Conservation (phyloP, 2,797 vertebrate species). For the Forpus xanthops region DNA sequence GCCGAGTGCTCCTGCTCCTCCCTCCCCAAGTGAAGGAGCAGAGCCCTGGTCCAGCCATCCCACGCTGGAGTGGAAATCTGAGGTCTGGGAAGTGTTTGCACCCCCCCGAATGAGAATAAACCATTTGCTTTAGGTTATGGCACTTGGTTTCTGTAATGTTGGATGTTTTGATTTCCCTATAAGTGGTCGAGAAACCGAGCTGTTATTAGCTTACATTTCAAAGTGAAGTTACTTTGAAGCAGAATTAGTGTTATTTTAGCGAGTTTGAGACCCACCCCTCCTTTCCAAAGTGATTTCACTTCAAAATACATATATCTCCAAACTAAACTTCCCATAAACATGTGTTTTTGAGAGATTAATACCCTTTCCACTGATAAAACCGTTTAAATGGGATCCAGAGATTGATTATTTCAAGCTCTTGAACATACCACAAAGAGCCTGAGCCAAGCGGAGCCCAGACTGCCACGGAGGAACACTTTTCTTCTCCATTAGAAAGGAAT, state of each 20-base stretch:
- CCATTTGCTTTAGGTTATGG: neutral
- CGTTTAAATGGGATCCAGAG: slow-evolving; percentile 23
- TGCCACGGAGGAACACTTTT: slow-evolving; percentile 27
- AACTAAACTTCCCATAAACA: slow-evolving; percentile 49
- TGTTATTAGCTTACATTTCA: neutral
- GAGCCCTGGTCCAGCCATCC: neutral
- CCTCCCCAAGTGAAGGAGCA: neutral
- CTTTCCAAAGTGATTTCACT: slow-evolving; percentile 16
- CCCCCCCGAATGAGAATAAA: neutral
- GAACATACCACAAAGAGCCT: neutral
- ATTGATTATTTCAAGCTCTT: slow-evolving; percentile 23
- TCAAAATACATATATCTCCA: slow-evolving; percentile 29
- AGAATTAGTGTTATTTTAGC: slow-evolving; percentile 20
- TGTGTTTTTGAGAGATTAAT: slow-evolving; percentile 61
- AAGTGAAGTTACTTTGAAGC: neutral
- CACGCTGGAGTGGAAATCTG: accelerated
- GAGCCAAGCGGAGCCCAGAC: neutral
- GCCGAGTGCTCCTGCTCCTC: neutral
- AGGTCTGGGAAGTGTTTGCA: accelerated
- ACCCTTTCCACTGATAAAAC: slow-evolving; percentile 52
- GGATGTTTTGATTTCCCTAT: neutral
- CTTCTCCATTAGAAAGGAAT: slow-evolving; percentile 42
- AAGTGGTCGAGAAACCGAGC: neutral
- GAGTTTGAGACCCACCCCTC: neutral
- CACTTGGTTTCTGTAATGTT: neutral